Evolutionary conservation across 1,140 invertebrate genomes (phyloP), one percentile per base, ranked within the genome.

Genomic region (Hypsibius dujardini): DNA sequence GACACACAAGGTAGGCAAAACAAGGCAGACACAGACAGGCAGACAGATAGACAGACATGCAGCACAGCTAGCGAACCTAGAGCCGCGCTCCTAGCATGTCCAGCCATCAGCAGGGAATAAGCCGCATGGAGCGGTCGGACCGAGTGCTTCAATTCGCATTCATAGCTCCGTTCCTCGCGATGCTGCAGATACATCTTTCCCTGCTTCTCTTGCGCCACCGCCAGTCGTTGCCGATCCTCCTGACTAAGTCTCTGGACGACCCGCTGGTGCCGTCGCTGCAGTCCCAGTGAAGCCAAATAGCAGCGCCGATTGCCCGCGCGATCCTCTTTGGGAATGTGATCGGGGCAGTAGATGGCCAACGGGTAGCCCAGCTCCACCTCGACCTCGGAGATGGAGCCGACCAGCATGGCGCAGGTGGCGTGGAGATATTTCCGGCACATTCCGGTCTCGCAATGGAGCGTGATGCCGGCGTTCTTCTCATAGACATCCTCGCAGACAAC

Each of bases 391-490:
- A 42, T 42, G 12, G 62, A 15, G 12, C 62, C 62, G 12, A 67
- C 62, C 42, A 67, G 7, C 62, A 67, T 67, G 62, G 62, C 62
- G 42, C 62, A 67, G 12, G 62, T 67, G 62, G 62, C 62, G 62
- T 67, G 62, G 12, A 67, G 42, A 42, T 12, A 12, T 42, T 67
- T 67, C 12, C 42, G 12, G 42, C 62, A 67, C 62, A 67, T 67
- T 7, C 62, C 62, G 12, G 62, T 67, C 62, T 67, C 62, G 42
- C 62, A 67, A 3, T 67, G 12, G 62, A 67, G 12, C 62, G 62
- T 67, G 12, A 67, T 45, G 42, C 62, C 62, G 12, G 62, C 62
- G 62, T 67, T 67, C 62, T 67, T 67, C 12, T 12, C 62, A 45
- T 67, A 67, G 12, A 67, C 62, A 45, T 67, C 62, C 3, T 67